phyloP scores from a whole-genome alignment of 2,797 vertebrate genomes.

The Sebastes matsubarae region DNA sequence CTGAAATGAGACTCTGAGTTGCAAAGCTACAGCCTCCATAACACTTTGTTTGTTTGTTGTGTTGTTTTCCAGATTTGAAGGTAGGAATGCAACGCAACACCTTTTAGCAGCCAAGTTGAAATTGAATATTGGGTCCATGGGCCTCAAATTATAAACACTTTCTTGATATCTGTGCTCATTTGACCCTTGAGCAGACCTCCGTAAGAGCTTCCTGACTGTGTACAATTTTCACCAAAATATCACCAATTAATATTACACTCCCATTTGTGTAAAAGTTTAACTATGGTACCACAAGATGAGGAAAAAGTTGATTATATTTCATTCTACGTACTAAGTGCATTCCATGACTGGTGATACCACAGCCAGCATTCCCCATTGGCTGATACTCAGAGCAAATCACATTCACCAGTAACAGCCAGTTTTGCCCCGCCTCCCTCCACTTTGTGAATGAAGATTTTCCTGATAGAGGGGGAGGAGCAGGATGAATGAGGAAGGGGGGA shows the following conservation, averaged over 20 bases:
- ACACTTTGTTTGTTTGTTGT: conserved; percentile 10
- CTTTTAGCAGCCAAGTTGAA: conserved; percentile 31
- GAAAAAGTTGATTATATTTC: not conserved
- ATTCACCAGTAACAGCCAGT: not conserved
- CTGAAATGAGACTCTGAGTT: conserved; percentile 21
- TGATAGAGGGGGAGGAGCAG: conserved; percentile 51
- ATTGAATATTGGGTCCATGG: conserved; percentile 27
- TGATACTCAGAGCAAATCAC: conserved; percentile 5
- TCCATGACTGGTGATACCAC: conserved; percentile 42
- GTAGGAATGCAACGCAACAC: conserved; percentile 33
- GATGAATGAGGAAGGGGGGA: conserved; percentile 37
- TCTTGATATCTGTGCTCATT: not conserved
- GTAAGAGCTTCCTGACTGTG: not conserved
- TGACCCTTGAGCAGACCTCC: not conserved
- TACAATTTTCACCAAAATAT: not conserved
- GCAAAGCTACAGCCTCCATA: conserved; percentile 46
- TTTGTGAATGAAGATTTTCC: conserved; percentile 70
- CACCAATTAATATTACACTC: not conserved
- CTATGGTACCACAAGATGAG: not conserved
- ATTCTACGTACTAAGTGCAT: not conserved
- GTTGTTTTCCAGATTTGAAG: conserved; percentile 32
- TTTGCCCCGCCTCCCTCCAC: conserved; percentile 15
- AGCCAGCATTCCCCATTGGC: conserved; percentile 18
- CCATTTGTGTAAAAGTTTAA: not conserved
- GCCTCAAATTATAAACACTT: not conserved